Conservation (phyloP, 2,888 invertebrate species). For the Harpagoxenus sublaevis region DNA sequence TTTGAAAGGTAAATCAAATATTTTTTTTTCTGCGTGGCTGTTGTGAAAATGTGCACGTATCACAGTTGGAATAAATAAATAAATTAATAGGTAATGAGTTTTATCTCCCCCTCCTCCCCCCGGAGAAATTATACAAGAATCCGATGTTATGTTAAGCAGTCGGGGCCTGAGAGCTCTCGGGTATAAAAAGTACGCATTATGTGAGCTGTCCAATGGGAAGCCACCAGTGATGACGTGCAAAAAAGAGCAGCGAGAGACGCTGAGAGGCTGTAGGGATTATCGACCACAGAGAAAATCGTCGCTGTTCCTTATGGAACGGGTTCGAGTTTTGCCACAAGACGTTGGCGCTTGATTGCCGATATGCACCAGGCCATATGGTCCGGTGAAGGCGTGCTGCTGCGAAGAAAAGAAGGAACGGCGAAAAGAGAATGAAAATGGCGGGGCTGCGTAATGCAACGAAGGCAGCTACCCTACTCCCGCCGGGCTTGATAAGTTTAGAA, state of each 20-base stretch:
- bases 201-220: conserved; percentile 72
- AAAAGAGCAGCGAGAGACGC: conserved; percentile 40
- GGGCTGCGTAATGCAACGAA: conserved; percentile 57
- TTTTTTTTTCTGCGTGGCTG: neutral
- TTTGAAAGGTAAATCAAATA: neutral
- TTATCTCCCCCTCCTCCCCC: neutral
- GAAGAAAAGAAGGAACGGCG: conserved; percentile 37
- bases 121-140: conserved; percentile 49
- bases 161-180: conserved; percentile 39
- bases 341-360: conserved; percentile 67
- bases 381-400: conserved; percentile 35
- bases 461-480: conserved; percentile 50
- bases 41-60: conserved; percentile 23
- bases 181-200: conserved; percentile 75
- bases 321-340: conserved; percentile 65
- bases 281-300: conserved; percentile 55
- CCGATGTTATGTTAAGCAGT: conserved; percentile 45
- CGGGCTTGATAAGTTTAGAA: conserved; percentile 75
- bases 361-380: conserved; percentile 53
- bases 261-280: conserved; percentile 52
- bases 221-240: conserved; percentile 52
- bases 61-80: conserved; percentile 37
- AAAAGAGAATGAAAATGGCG: conserved; percentile 66
- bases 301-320: conserved; percentile 64
- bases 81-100: conserved; percentile 43